Evolutionary conservation across 1,140 invertebrate genomes (phyloP).

Genomic region (Drosophila tropicalis): DNA sequence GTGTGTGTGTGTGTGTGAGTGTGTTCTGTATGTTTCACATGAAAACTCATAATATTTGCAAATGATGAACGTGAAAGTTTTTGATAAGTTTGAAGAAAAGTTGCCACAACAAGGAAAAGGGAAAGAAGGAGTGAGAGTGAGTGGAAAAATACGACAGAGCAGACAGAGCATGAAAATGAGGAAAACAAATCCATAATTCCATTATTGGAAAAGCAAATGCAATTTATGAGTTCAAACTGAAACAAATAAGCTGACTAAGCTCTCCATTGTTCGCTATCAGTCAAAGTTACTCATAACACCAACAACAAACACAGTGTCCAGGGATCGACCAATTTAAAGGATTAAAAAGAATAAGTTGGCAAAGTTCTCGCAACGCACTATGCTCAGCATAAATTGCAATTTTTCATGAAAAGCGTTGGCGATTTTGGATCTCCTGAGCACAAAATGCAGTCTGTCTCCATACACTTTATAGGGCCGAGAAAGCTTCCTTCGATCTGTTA

Average conservation of each 20-base stretch:
- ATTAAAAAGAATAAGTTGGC: no score
- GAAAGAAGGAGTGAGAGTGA: neutral
- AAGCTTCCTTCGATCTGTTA: no score
- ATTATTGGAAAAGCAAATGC: conserved; percentile 59
- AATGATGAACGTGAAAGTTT: conserved; percentile 81
- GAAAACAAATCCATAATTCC: conserved; percentile 64
- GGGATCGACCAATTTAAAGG: no score
- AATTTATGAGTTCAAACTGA: conserved; percentile 45
- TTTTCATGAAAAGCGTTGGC: no score
- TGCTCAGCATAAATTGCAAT: no score
- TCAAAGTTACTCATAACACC: no score
- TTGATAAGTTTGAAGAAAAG: conserved; percentile 58
- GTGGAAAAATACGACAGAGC: neutral
- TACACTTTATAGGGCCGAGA: no score
- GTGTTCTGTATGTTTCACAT: conserved; percentile 39
- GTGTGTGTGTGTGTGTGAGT: conserved; percentile 17
- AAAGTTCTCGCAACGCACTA: no score
- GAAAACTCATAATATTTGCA: conserved; percentile 79
- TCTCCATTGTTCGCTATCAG: neutral
- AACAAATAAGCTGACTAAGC: conserved; percentile 46
- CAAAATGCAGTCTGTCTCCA: no score
- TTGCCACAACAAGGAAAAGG: neutral
- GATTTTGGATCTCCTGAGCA: no score
- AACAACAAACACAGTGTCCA: no score
- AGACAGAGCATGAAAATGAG: neutral